Conservation (phyloP, 2,113 vertebrate species). For the Manacus vitellinus region DNA sequence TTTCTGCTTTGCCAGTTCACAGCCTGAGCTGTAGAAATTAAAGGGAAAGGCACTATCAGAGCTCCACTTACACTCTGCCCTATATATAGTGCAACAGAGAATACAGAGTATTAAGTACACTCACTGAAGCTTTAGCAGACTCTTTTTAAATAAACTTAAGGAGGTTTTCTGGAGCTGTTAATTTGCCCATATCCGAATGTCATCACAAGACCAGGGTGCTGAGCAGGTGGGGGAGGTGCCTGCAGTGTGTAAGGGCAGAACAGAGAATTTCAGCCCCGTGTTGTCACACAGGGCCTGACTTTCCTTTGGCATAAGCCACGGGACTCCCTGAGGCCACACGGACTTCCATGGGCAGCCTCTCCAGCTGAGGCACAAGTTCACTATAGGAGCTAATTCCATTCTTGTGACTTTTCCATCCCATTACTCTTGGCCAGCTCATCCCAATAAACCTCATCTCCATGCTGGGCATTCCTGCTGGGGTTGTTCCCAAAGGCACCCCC, state of each 20-base stretch:
- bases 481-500: background rate
- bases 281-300: background rate
- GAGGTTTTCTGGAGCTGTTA: background rate
- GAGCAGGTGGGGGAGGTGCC: background rate
- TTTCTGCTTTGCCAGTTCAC: constrained; percentile 30
- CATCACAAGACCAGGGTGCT: background rate
- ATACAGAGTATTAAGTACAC: background rate
- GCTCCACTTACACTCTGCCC: background rate
- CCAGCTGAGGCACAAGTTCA: background rate
- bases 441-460: fast-evolving
- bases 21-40: background rate
- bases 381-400: background rate
- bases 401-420: background rate
- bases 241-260: background rate
- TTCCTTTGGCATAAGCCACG: background rate
- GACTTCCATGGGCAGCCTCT: background rate
- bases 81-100: background rate
- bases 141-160: background rate
- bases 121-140: fast-evolving
- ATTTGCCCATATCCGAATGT: fast-evolving
- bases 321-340: background rate
- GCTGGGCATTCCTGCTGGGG: background rate
- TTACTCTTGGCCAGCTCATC: background rate
- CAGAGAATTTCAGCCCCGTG: background rate
- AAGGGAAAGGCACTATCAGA: background rate